Conservation (phyloP, 1,140 invertebrate species). For the Platyscapa corneri region DNA sequence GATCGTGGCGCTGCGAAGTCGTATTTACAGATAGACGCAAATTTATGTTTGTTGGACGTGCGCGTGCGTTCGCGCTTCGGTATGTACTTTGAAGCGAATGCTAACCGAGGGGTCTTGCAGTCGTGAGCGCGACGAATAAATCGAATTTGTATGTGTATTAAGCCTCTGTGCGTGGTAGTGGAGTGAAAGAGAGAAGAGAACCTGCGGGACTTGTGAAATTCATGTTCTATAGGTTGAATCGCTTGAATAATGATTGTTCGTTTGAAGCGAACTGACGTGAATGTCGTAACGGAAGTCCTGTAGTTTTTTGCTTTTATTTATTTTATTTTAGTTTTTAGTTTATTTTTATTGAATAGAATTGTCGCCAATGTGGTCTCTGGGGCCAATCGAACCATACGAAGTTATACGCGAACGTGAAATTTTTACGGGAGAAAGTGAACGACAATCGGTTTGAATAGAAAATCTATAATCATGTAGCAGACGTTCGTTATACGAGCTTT, state of each 20-base stretch:
- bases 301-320: background rate
- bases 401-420: background rate
- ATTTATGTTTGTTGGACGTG: background rate
- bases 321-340: background rate
- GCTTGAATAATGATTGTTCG: conserved; percentile 5
- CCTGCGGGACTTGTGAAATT: conserved; percentile 28
- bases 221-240: background rate
- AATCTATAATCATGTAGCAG: background rate
- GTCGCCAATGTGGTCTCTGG: background rate
- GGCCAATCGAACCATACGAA: background rate
- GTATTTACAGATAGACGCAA: background rate
- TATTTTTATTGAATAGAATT: background rate
- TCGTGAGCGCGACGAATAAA: background rate
- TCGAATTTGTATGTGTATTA: background rate
- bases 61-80: background rate
- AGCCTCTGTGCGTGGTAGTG: background rate
- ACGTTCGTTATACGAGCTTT: background rate
- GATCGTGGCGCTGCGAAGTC: too few species aligned
- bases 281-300: conserved; percentile 35
- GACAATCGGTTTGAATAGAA: conserved; percentile 13
- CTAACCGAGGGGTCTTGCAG: background rate
- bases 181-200: background rate
- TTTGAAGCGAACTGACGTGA: background rate
- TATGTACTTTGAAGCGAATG: background rate
- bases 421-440: conserved; percentile 32